A percentile compares a stretch with the other conserved stretches of the same genome.
Conservation (phyloP, 2,888 invertebrate genomes). For the Acronicta psi region DNA sequence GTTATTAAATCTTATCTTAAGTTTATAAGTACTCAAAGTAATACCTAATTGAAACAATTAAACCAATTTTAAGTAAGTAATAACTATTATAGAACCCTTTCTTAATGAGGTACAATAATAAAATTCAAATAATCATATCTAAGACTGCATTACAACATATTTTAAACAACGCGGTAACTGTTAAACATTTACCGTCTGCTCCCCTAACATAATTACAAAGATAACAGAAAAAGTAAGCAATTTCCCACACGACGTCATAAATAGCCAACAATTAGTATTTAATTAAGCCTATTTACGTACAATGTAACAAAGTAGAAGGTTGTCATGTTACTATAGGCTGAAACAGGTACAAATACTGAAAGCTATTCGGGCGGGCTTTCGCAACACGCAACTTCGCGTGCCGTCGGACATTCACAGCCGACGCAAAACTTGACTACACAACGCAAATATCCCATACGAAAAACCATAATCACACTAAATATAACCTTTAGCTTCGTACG, state of each 20-base stretch:
- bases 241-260: conserved; percentile 18
- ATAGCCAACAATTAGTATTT: conserved; percentile 42
- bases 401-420: conserved; percentile 72
- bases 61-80: no score
- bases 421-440: conserved; percentile 70
- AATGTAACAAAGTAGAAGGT: conserved; percentile 55
- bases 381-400: conserved; percentile 83
- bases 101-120: no score
- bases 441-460: conserved; percentile 70
- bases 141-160: not conserved
- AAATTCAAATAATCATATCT: no score
- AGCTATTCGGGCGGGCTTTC: conserved; percentile 67
- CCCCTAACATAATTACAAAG: conserved; percentile 24
- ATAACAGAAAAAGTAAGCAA: conserved; percentile 23
- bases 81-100: no score
- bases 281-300: conserved; percentile 53
- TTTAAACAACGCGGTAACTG: not conserved
- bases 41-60: no score
- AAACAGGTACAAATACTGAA: conserved; percentile 63
- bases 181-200: not conserved
- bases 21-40: no score
- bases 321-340: conserved; percentile 59
- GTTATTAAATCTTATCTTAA: no score
- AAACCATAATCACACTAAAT: conserved; percentile 66
- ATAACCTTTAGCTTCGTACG: conserved; percentile 55